Evolutionary conservation across 2,797 vertebrate species (phyloP), one percentile per base, ranked within the genome.

Genomic region (Onychomys leucogaster): DNA sequence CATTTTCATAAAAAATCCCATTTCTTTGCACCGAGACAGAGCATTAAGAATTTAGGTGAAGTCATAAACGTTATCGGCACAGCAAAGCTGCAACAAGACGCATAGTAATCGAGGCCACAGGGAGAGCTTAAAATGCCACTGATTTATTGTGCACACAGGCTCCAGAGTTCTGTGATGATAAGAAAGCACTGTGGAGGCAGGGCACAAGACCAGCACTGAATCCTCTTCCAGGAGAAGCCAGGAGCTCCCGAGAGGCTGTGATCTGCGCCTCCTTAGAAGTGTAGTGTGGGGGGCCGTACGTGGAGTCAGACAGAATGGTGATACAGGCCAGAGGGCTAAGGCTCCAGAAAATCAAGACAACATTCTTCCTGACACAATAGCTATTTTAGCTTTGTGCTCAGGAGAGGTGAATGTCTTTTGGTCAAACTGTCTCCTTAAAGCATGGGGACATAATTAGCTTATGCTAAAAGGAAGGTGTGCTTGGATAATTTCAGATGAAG

Each of bases 1-100:
- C 81, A 92, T 94, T 96, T 96, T 92, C 57, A 81, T 96, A 81
- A 90, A 93, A 90, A 89, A 43, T 94, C 73, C 29, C 73, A 73
- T 89, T 92, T 96, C 83, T 96, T 84, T 96, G 95, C 59, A 73
- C 46, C 67, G 85, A 95, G 63, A 84, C 41, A 61, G 86, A 91
- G 93, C 92, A 92, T 92, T 93, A 96, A 82, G 81, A 57, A 97
- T 93, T 95, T 96, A 96, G 12, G 2, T 77, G 95, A 91, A 94
- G 27, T 96, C 97, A 89, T 92, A 96, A 97, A 91, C 4, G 80
- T 96, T 81, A 98, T 93, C 93, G 55, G 67, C 55, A 91, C 80
- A 96, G 89, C 94, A 94, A 78, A 93, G 63, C 73, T 92, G 49
- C 81, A 95, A 88, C 59, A 90, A 57, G 34, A 37, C 85, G 73